Percentiles rank a stretch among this genome's conserved stretches.
Conservation (phyloP, 1,140 invertebrate species). For the Saccostrea cuccullata region DNA sequence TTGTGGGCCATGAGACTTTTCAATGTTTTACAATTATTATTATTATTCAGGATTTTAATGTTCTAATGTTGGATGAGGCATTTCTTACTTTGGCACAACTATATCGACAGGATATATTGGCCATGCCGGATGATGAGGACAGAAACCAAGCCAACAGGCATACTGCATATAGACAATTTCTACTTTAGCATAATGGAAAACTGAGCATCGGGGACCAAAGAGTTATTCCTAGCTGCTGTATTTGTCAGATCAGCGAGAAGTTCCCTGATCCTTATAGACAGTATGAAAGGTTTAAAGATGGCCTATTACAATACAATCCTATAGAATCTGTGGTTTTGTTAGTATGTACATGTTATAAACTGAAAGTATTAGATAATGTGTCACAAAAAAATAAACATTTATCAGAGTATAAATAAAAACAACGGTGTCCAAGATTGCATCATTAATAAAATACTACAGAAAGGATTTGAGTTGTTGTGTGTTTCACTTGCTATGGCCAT, state of each 20-base stretch:
- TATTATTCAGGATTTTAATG: conserved; percentile 36
- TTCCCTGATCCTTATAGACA: conserved; percentile 30
- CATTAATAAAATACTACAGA: too few species aligned
- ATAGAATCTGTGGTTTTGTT: too few species aligned
- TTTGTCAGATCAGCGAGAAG: not conserved
- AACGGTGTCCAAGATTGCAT: too few species aligned
- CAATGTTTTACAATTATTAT: not conserved
- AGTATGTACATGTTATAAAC: too few species aligned
- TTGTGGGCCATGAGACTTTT: too few species aligned
- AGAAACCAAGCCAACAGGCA: not conserved
- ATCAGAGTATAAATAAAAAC: too few species aligned
- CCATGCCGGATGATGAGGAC: not conserved
- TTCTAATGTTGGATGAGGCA: conserved; percentile 32
- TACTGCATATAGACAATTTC: conserved; percentile 28
- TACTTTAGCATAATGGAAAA: conserved; percentile 26
- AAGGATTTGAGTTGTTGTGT: too few species aligned
- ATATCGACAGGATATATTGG: conserved; percentile 11
- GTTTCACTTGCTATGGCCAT: too few species aligned
- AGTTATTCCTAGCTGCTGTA: conserved; percentile 32
- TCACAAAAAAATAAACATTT: too few species aligned
- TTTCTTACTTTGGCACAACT: conserved; percentile 18
- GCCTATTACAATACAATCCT: not conserved
- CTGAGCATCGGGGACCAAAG: not conserved
- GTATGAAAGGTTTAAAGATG: not conserved
- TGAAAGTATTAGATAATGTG: too few species aligned